Conservation (phyloP, 2,113 vertebrate genomes). For the Rhinichthys klamathensis region DNA sequence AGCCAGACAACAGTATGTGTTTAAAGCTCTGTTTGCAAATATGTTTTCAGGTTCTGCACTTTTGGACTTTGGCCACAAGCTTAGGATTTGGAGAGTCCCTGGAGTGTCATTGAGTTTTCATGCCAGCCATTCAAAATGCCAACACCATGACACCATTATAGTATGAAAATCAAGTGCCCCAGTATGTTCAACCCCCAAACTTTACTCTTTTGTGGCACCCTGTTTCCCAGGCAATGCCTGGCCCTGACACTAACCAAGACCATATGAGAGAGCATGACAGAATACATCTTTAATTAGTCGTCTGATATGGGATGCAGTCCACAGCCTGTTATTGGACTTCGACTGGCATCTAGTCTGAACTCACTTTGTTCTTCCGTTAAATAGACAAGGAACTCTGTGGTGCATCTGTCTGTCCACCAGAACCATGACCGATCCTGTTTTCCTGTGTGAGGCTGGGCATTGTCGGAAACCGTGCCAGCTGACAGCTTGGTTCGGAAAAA, state of each 20-base stretch:
- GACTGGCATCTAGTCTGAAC: slow-evolving; percentile 33
- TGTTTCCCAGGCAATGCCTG: slow-evolving; percentile 54
- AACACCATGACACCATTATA: slow-evolving; percentile 51
- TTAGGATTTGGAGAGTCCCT: slow-evolving; percentile 31
- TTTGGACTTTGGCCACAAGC: slow-evolving; percentile 15
- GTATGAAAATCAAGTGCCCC: slow-evolving; percentile 65
- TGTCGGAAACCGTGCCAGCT: slow-evolving; percentile 11
- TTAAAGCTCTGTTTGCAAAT: background rate
- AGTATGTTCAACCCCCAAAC: slow-evolving; percentile 61
- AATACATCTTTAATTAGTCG: slow-evolving; percentile 55
- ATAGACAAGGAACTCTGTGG: slow-evolving; percentile 37
- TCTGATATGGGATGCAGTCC: slow-evolving; percentile 38
- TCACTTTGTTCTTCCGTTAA: background rate
- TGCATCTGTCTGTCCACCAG: slow-evolving; percentile 38
- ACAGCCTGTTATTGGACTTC: slow-evolving; percentile 18
- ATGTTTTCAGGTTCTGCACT: slow-evolving; percentile 39
- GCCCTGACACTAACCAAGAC: slow-evolving; percentile 29
- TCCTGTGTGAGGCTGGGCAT: slow-evolving; percentile 13
- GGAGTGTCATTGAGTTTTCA: slow-evolving; percentile 52
- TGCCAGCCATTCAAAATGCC: slow-evolving; percentile 65
- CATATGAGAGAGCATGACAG: slow-evolving; percentile 34
- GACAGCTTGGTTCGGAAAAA: slow-evolving; percentile 19
- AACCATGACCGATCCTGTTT: slow-evolving; percentile 43
- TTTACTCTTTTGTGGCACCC: slow-evolving; percentile 35
- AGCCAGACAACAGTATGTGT: background rate